These are phyloP conservation scores for Spondyliosoma cantharus DNA, from an alignment of 2,797 vertebrate species.

Conservation along the genomic window DNA sequence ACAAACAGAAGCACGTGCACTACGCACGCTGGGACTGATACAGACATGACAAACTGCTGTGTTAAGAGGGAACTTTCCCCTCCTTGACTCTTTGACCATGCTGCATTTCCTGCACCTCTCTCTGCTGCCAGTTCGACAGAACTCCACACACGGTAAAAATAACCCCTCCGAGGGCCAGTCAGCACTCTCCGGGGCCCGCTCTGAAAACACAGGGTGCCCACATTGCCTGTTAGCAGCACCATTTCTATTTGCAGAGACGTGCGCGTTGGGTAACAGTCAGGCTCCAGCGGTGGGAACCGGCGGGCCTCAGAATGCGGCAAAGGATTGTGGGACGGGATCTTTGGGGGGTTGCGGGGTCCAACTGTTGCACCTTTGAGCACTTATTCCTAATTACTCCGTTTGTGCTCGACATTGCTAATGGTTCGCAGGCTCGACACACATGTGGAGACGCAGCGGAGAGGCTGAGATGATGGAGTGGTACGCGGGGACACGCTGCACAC, in stretches of 20 bases:
- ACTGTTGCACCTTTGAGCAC: conserved; percentile 83
- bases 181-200: conserved; percentile 71
- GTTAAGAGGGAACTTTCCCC: conserved; percentile 79
- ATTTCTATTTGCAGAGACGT: conserved; percentile 81
- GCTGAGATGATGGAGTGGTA: conserved; percentile 67
- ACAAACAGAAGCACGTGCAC: conserved; percentile 30
- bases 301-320: conserved; percentile 60
- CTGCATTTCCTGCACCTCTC: conserved; percentile 71
- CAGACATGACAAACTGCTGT: conserved; percentile 69
- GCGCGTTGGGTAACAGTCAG: conserved; percentile 71
- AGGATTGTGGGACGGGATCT: conserved; percentile 72
- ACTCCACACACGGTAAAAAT: conserved; percentile 81
- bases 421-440: conserved; percentile 78
- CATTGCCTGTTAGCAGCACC: conserved; percentile 78
- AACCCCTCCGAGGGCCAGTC: conserved; percentile 75
- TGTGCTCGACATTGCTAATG: conserved; percentile 76
- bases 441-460: conserved; percentile 55
- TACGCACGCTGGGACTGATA: conserved; percentile 29
- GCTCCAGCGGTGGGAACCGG: conserved; percentile 69
- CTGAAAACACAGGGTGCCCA: conserved; percentile 82
- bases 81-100: conserved; percentile 68
- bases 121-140: conserved; percentile 64
- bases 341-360: conserved; percentile 47
- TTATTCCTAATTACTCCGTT: conserved; percentile 83
- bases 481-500: conserved; percentile 55